phyloP scores from a whole-genome alignment of 1,140 invertebrate genomes.

The Hyles euphorbiae region DNA sequence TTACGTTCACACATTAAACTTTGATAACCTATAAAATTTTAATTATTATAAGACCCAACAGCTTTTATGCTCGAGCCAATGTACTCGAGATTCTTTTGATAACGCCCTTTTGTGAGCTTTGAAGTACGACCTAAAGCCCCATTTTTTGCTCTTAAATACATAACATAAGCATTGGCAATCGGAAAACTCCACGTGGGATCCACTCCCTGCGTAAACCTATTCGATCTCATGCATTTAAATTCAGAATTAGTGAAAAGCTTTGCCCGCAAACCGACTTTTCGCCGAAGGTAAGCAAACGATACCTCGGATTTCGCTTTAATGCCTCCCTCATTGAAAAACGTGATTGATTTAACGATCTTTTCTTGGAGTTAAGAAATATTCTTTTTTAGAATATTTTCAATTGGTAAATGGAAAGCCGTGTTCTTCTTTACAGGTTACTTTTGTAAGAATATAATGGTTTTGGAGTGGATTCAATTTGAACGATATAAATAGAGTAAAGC shows the following conservation, averaged over 20 bases:
- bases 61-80: slow-evolving; percentile 13
- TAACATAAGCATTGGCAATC: slow-evolving; percentile 58
- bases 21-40: slow-evolving; percentile 17
- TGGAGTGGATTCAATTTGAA: too few relatives aligned
- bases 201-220: slow-evolving; percentile 54
- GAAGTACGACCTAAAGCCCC: slow-evolving; percentile 31
- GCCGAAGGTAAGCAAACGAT: slow-evolving; percentile 52
- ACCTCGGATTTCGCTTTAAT: slow-evolving; percentile 50
- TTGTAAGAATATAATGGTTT: too few relatives aligned
- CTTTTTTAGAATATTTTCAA: too few relatives aligned
- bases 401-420: too few relatives aligned
- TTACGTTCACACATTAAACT: slow-evolving; percentile 43
- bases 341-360: slow-evolving; percentile 55
- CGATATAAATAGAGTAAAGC: too few relatives aligned
- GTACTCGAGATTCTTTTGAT: slow-evolving; percentile 32
- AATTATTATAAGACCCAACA: neutral
- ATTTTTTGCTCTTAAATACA: slow-evolving; percentile 51
- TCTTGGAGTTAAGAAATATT: neutral
- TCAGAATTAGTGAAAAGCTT: slow-evolving; percentile 67
- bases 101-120: slow-evolving; percentile 34
- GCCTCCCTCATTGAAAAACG: slow-evolving; percentile 50
- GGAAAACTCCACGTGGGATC: slow-evolving; percentile 43
- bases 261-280: slow-evolving; percentile 53
- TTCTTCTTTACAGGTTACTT: too few relatives aligned
- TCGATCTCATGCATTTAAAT: slow-evolving; percentile 73